Base-by-base conservation (phyloP, 2,113 vertebrate genomes). In the Sprattus sprattus region DNA sequence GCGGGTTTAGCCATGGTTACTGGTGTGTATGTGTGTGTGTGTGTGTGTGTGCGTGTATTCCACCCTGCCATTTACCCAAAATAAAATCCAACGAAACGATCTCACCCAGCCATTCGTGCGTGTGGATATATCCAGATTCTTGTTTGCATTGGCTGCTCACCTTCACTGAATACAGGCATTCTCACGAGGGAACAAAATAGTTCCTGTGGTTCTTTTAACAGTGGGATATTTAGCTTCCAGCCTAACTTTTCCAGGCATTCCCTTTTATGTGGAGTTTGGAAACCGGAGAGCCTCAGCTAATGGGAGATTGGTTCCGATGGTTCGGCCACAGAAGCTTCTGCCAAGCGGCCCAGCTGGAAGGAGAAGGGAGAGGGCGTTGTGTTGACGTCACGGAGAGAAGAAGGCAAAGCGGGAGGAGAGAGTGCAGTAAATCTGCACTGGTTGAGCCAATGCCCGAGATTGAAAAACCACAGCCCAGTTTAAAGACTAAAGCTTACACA, bases 351-450 rank as follows among this genome's bases (percentile, higher is more conserved):
- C 60, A 64, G 52, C 45, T 50, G 84, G 32, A 85, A 85, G 47
- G 71, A 54, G 32, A 83, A 60, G 20, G 22, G 81, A 87, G 83
- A 71, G 25, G 64, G 64, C 64, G 64, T 71, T 8, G 83, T 2
- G 18, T 39, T 71, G 83, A 84, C 60, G 57, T 84, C 83, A 47
- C 20, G 7, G 52, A 13, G 64, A 8, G 10, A 22, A 25, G 60
- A 64, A 8, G 8, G 60, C 20, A 64, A 5, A 1, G 18, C 20
- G 22, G n/a, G 64, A 18, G 20, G 46, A 84, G 44, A 47, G 83
- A 84, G 57, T 13, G 22, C 15, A 39, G 49, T 28, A 83, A 71
- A 71, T 71, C 64, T n/a, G n/a, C 64, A 71, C 8, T 8, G 64
- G 64, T 25, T 11, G 25, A 28, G n/a, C 64, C 25, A 28, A 9